A percentile compares a stretch with the other conserved stretches of the same genome.
These are phyloP conservation scores for Myopa testacea DNA, from an alignment of 2,888 invertebrate species.

Conservation along the genomic window DNA sequence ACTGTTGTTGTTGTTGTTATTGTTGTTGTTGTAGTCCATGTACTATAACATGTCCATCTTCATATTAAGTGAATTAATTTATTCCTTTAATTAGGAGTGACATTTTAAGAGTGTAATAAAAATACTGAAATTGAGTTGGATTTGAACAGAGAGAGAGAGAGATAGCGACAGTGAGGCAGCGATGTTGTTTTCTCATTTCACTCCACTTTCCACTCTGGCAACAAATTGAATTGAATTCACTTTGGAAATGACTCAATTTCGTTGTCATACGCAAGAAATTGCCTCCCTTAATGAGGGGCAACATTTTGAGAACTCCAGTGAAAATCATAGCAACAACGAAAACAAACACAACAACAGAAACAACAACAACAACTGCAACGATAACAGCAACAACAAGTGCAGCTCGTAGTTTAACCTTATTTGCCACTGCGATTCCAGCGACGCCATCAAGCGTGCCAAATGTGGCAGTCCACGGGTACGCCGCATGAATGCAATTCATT, in stretches of 20 bases:
- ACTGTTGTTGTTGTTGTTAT: slow-evolving; percentile 42
- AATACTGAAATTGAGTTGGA: too few relatives aligned
- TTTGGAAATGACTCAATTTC: slow-evolving; percentile 33
- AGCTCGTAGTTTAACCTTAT: slow-evolving; percentile 37
- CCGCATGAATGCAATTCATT: slow-evolving; percentile 27
- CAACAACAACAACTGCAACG: slow-evolving; percentile 31
- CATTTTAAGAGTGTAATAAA: too few relatives aligned
- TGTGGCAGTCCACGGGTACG: slow-evolving; percentile 25
- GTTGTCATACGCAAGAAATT: neutral
- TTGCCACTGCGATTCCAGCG: slow-evolving; percentile 37
- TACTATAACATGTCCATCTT: slow-evolving; percentile 34
- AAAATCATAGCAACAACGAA: slow-evolving; percentile 45
- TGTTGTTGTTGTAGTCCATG: slow-evolving; percentile 7
- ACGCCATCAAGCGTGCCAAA: slow-evolving; percentile 38
- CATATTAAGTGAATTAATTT: neutral
- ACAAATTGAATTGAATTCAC: slow-evolving; percentile 1
- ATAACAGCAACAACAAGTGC: slow-evolving; percentile 31
- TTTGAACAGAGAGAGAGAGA: too few relatives aligned
- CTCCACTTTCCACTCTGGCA: too few relatives aligned
- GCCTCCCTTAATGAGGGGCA: slow-evolving; percentile 5
- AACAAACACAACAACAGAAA: slow-evolving; percentile 29
- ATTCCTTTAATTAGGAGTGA: neutral
- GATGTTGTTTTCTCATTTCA: too few relatives aligned
- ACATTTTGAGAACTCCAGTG: neutral
- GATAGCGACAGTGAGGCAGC: too few relatives aligned